Evolutionary conservation across 1,140 invertebrate species (phyloP), one percentile per base, ranked within the genome.

Genomic region (Drosophila teissieri): DNA sequence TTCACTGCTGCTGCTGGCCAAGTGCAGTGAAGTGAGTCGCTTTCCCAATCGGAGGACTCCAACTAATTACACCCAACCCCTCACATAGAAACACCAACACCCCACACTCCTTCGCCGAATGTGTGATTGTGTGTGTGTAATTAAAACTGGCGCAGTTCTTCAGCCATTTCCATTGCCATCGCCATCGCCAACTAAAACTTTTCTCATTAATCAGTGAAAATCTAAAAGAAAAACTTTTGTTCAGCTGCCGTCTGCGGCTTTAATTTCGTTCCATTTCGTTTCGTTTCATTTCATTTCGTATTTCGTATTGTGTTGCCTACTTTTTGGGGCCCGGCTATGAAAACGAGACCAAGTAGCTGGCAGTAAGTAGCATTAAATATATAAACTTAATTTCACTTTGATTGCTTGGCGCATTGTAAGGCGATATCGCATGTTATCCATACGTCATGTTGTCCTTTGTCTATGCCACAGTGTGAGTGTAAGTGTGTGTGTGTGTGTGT

Each of bases 151-250:
- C 76, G 80, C 80, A 84, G 76, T 84, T 80, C 68, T 57, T 75
- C 52, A 54, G 61, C 63, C 57, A 75, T 85, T 85, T 62, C 58
- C 67, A 84, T 56, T 70, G 57, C 73, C 60, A 57, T 67, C 65
- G 57, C 73, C 60, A 57, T 67, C 65, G 81, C 84, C 79, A 78
- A 83, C 70, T 75, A 83, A 86, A 90, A 90, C 82, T 90, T 90
- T 90, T 90, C 82, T 90, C 86, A 90, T 90, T 90, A 90, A 90
- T 90, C 86, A 90, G 86, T 83, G 86, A 84, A 89, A 90, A 89
- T 89, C 85, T 90, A 89, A 81, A 90, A 90, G 81, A 90, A 89
- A 88, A 89, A 88, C 80, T 89, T 88, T 89, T 88, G 83, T 86
- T 86, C 83, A 68, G 48, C 22, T 68, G 67, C 42, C 55, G 54